Conservation (phyloP, 2,888 invertebrate genomes). For the Amphipyra berbera region DNA sequence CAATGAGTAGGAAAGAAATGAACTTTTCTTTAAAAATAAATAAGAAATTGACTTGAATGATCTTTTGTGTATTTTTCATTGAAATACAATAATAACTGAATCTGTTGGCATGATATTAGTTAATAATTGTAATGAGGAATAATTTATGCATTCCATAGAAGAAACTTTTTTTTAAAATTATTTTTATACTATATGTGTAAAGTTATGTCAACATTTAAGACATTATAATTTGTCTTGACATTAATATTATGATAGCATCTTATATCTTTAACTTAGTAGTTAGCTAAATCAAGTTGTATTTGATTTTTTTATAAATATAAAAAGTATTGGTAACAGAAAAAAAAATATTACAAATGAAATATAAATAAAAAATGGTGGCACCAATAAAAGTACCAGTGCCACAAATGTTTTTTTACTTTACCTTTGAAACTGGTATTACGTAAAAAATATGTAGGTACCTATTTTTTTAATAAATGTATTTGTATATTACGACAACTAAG, state of each 20-base stretch:
- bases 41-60: constrained; percentile 4
- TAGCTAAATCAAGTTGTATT: constrained; percentile 47
- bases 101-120: constrained; percentile 51
- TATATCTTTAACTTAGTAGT: constrained; percentile 19
- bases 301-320: constrained; percentile 18
- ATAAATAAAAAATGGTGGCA: not conserved
- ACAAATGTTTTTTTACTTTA: constrained; percentile 21
- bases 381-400: not conserved
- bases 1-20: not conserved
- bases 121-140: constrained; percentile 11
- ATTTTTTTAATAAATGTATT: constrained; percentile 13
- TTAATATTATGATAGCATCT: constrained; percentile 20
- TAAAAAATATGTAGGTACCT: constrained; percentile 28
- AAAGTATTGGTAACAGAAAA: constrained; percentile 2
- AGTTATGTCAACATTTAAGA: constrained; percentile 14
- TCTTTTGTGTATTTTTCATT: constrained; percentile 22
- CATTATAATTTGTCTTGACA: constrained; percentile 16
- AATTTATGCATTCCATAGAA: not conserved
- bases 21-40: constrained; percentile 1
- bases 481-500: no score
- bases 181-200: constrained; percentile 18
- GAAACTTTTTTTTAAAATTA: constrained; percentile 10
- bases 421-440: constrained; percentile 16
- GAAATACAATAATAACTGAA: constrained; percentile 34
- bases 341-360: not conserved